These are phyloP conservation scores for Prunella strophiata DNA, from an alignment of 2,797 vertebrate genomes.

Conservation along the genomic window DNA sequence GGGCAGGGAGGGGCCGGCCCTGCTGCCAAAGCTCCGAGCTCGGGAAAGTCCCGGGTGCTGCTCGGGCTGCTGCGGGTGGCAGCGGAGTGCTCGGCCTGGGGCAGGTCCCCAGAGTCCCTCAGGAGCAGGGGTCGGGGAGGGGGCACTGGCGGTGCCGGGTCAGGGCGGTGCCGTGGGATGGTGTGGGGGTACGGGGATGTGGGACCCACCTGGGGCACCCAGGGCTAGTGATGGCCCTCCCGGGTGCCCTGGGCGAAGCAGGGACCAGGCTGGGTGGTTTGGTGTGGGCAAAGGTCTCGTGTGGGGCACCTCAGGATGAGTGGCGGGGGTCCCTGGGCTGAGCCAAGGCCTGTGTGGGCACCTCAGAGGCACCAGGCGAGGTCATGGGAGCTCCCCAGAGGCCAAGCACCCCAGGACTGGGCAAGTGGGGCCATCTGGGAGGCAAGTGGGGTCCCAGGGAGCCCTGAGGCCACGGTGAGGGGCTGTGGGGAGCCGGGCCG, in stretches of 20 bases:
- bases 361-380: background rate
- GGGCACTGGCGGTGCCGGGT: rapidly evolving
- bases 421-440: background rate
- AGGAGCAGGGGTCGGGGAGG: background rate
- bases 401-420: rapidly evolving
- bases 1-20: background rate
- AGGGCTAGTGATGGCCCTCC: rapidly evolving
- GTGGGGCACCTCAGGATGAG: too few species aligned
- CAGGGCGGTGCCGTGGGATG: background rate
- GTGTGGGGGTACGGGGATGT: background rate
- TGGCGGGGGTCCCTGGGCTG: background rate
- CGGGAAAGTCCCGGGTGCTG: rapidly evolving
- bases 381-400: background rate
- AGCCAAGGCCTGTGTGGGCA: background rate
- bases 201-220: rapidly evolving
- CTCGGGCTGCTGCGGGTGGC: background rate
- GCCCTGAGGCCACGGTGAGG: background rate
- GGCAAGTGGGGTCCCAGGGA: rapidly evolving
- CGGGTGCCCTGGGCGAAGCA: too few species aligned
- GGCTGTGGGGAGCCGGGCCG: background rate
- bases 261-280: background rate
- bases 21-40: background rate
- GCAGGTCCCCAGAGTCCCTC: background rate
- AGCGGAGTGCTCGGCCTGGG: rapidly evolving
- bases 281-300: rapidly evolving